Evolutionary conservation across 2,797 vertebrate genomes (phyloP).

Genomic region (Helicolenus hilgendorfi): DNA sequence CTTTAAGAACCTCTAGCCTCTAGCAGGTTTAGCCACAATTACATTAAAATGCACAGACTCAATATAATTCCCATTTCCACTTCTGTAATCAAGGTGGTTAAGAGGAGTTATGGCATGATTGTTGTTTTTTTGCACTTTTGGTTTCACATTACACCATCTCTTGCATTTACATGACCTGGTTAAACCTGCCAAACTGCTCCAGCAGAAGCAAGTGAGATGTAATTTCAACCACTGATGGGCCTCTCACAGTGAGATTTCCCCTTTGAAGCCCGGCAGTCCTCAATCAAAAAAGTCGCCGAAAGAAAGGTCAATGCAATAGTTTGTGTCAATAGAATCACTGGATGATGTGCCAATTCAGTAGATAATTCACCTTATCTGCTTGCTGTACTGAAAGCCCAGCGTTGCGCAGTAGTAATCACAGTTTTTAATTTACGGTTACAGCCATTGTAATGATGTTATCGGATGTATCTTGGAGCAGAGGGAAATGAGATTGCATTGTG

Average conservation of each 20-base stretch:
- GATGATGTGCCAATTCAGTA: slow-evolving; percentile 23
- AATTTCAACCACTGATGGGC: not conserved
- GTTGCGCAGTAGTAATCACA: not conserved
- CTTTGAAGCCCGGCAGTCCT: slow-evolving; percentile 24
- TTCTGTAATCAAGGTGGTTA: not conserved
- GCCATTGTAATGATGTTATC: slow-evolving; percentile 34
- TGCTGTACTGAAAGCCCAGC: not conserved
- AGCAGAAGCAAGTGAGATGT: not conserved
- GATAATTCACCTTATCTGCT: slow-evolving; percentile 21
- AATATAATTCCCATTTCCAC: not conserved
- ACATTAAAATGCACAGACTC: not conserved
- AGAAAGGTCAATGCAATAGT: slow-evolving; percentile 26
- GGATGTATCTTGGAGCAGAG: slow-evolving; percentile 35
- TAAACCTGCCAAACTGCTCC: not conserved
- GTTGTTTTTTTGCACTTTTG: no score
- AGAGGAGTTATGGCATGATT: no score
- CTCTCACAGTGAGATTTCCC: not conserved
- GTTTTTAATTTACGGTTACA: slow-evolving; percentile 39
- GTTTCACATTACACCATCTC: not conserved
- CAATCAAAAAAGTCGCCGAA: slow-evolving; percentile 19
- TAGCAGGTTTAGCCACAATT: not conserved
- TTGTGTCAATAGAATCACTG: slow-evolving; percentile 10
- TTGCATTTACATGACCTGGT: not conserved
- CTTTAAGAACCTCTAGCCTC: no score
- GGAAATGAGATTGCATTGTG: slow-evolving; percentile 57